phyloP scores from a whole-genome alignment of 2,888 invertebrate species.

The Leptinotarsa peninsularis region DNA sequence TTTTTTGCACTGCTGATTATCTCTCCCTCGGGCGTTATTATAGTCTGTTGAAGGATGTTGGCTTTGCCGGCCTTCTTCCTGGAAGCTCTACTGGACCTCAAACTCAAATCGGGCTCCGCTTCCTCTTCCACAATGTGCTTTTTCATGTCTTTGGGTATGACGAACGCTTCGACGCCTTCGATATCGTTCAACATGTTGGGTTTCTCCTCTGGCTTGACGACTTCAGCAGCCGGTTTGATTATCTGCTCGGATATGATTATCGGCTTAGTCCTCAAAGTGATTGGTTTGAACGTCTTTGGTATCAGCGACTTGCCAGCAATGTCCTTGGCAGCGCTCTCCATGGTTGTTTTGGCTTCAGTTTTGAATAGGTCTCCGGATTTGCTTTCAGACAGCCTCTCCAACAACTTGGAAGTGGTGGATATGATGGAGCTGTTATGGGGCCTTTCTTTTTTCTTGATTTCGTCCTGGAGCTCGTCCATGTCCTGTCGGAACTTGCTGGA shows the following conservation, averaged over 20 bases:
- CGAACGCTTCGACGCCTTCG: slow-evolving; percentile 64
- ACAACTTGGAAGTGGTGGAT: slow-evolving; percentile 67
- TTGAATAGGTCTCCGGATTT: slow-evolving; percentile 28
- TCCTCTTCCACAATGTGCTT: slow-evolving; percentile 39
- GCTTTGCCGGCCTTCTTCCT: slow-evolving; percentile 57
- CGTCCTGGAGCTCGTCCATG: slow-evolving; percentile 29
- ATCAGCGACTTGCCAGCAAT: not conserved
- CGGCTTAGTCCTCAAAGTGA: slow-evolving; percentile 52
- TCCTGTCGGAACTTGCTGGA: slow-evolving; percentile 44
- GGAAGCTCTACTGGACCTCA: slow-evolving; percentile 34
- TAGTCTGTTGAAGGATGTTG: slow-evolving; percentile 64
- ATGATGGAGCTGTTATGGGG: slow-evolving; percentile 57
- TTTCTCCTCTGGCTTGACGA: slow-evolving; percentile 20
- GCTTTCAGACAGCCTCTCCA: slow-evolving; percentile 67
- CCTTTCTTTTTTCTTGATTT: slow-evolving; percentile 51
- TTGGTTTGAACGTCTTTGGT: slow-evolving; percentile 7
- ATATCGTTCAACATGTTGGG: slow-evolving; percentile 51
- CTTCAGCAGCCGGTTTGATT: slow-evolving; percentile 56
- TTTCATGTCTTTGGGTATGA: slow-evolving; percentile 60
- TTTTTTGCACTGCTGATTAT: slow-evolving; percentile 58
- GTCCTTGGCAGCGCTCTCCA: slow-evolving; percentile 12
- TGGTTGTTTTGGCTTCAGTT: not conserved
- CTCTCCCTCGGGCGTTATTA: slow-evolving; percentile 64
- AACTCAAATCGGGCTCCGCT: slow-evolving; percentile 22
- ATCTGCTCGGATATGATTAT: slow-evolving; percentile 63